phyloP scores from a whole-genome alignment of 1,140 invertebrate species.

The Sminthurinus signatus region DNA sequence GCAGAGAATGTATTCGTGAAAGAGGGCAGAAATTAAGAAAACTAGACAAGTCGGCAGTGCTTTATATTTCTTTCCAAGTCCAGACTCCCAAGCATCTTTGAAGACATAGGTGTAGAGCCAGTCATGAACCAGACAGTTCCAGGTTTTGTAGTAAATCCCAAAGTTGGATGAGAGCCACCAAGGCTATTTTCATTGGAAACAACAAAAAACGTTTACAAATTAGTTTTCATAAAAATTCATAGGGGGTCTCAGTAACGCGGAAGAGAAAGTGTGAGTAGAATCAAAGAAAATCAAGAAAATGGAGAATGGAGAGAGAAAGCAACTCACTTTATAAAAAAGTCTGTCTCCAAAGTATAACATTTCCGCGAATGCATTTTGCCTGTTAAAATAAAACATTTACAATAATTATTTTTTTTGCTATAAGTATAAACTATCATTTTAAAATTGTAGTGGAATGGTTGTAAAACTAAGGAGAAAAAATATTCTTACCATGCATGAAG shows the following conservation, averaged over 20 bases:
- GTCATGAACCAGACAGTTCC: conserved; percentile 91
- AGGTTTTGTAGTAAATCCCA: conserved; percentile 75
- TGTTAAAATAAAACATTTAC: no score
- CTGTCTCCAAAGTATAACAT: conserved; percentile 77
- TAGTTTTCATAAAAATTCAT: background rate
- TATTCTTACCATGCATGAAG: conserved; percentile 81
- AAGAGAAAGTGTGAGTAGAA: no score
- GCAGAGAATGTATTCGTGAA: conserved; percentile 79
- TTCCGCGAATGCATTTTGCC: conserved; percentile 83
- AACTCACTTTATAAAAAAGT: conserved; percentile 67
- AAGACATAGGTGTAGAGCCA: conserved; percentile 92
- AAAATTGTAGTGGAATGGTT: no score
- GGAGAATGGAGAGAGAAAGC: no score
- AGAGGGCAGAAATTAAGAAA: conserved; percentile 58
- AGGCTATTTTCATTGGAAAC: no score
- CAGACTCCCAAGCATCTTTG: conserved; percentile 46
- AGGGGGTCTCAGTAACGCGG: background rate
- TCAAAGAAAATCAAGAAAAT: no score
- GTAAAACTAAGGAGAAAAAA: no score
- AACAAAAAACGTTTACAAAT: no score
- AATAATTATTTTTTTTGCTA: no score
- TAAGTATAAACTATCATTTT: no score
- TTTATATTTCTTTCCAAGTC: conserved; percentile 24
- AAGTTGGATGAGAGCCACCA: no score
- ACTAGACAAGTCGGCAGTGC: conserved; percentile 50